Percentiles rank a stretch among this genome's conserved stretches.
Evolutionary conservation across 2,797 vertebrate species (phyloP).

Genomic region (Danio jaintianensis): DNA sequence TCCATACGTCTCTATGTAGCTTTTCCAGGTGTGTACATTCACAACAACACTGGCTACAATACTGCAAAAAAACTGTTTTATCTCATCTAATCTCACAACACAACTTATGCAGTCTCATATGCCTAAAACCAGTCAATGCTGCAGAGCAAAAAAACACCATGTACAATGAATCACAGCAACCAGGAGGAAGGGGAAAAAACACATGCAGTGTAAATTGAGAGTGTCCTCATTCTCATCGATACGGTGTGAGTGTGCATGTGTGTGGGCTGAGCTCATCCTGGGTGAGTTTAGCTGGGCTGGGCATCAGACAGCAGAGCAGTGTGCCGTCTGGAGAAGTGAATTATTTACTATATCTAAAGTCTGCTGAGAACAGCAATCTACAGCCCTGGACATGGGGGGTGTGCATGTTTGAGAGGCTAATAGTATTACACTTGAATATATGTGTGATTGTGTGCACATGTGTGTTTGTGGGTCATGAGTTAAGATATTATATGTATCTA

Average conservation of each 20-base stretch:
- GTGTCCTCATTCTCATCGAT: slow-evolving; percentile 8
- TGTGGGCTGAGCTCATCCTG: slow-evolving; percentile 31
- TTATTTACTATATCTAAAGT: slow-evolving; percentile 80
- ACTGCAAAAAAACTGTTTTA: background rate
- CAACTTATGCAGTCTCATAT: background rate
- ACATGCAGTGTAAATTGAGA: background rate
- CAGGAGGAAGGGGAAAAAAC: background rate
- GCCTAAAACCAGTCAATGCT: slow-evolving; percentile 3
- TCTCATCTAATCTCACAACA: slow-evolving; percentile 22
- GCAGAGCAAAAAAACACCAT: slow-evolving; percentile 5
- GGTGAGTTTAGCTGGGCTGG: slow-evolving; percentile 32
- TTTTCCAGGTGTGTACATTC: background rate
- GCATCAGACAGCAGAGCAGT: slow-evolving; percentile 59
- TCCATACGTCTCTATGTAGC: background rate
- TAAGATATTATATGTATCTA: too few relatives aligned
- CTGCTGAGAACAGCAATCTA: slow-evolving; percentile 76
- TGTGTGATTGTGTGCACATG: background rate
- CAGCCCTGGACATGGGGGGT: slow-evolving; percentile 21
- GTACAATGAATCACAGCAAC: background rate
- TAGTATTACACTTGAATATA: background rate
- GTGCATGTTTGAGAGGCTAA: background rate
- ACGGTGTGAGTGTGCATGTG: background rate
- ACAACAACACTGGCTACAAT: background rate
- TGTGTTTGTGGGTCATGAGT: too few relatives aligned
- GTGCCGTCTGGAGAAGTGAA: slow-evolving; percentile 73